Evolutionary conservation across 1,140 invertebrate species (phyloP), one percentile per base, ranked within the genome.

Genomic region (Magallana gigas): DNA sequence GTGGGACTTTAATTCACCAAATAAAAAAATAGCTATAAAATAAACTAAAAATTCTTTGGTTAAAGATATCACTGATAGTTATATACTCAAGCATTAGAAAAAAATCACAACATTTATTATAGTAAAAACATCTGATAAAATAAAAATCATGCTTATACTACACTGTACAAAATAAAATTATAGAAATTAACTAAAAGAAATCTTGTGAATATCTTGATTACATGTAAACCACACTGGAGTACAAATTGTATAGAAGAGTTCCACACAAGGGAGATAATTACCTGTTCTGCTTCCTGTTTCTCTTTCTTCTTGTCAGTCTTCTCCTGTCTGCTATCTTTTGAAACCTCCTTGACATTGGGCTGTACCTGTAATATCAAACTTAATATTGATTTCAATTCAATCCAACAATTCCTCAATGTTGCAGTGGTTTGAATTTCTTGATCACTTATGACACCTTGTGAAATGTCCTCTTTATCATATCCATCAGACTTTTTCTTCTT

Each of bases 281-380:
- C 57, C 57, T 84, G 57, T 62, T 62, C 57, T 56, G 11, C 57
- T 76, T 85, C 57, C 57, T 91, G 88, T 81, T 93, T 91, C 23
- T 93, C 91, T 56, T 92, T 92, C 87, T 92, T 92, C 68, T 90
- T 92, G 57, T 92, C 92, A 8, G 89, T 84, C 68, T 93, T 93
- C 29, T 92, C 90, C 60, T 88, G 90, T 58, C 86, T 88, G 84
- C 84, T 87, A 85, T 91, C 91, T 90, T 91, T 91, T 81, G 91
- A 89, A 64, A 86, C 85, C 18, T 90, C 90, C 80, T 90, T 91
- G 18, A 88, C 83, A 9, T 86, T 90, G 23, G 88, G 88, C 59
- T 88, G 91, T n/a, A 90, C 90, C 90, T 91, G 23, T 1, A 82
- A 84, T n/a, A 57, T 58, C 29, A 59, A 84, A 48, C 36, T 48